These are phyloP conservation scores for Aplysia californica DNA, from an alignment of 1,140 invertebrate genomes.

Conservation along the genomic window DNA sequence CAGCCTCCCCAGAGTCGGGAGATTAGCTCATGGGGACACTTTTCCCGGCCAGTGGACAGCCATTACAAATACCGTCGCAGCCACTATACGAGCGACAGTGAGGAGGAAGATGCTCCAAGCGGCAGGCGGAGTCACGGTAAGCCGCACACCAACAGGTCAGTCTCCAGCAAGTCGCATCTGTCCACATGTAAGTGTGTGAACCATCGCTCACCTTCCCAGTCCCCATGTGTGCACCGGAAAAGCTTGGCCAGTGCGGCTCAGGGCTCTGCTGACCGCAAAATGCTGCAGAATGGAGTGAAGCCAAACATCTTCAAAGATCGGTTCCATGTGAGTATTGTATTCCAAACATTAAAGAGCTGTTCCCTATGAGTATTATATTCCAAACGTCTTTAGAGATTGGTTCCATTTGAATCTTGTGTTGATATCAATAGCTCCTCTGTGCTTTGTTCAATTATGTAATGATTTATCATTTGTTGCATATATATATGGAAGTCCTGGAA, in stretches of 20 bases:
- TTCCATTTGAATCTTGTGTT: no score
- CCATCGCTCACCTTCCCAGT: background rate
- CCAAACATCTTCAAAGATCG: slow-evolving; percentile 56
- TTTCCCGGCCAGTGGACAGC: slow-evolving; percentile 46
- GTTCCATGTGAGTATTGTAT: slow-evolving; percentile 36
- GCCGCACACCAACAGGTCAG: background rate
- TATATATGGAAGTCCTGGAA: no score
- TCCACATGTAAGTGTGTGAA: no score
- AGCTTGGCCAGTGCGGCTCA: no score
- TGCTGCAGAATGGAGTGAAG: slow-evolving; percentile 43
- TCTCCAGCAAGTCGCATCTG: slow-evolving; percentile 47
- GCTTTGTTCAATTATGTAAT: no score
- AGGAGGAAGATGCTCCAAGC: slow-evolving; percentile 39
- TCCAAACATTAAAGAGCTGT: no score
- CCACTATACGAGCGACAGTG: slow-evolving; percentile 62
- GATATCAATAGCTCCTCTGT: no score
- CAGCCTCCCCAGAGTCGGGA: slow-evolving; percentile 28
- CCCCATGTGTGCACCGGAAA: background rate
- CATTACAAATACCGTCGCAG: slow-evolving; percentile 59
- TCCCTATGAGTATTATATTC: no score
- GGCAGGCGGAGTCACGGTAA: slow-evolving; percentile 8
- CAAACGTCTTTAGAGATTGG: no score
- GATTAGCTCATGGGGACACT: slow-evolving; percentile 59
- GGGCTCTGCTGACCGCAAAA: slow-evolving; percentile 10
- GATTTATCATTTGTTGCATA: no score